Evolutionary conservation across 2,113 vertebrate species (phyloP).

Genomic region (Axis porcinus): DNA sequence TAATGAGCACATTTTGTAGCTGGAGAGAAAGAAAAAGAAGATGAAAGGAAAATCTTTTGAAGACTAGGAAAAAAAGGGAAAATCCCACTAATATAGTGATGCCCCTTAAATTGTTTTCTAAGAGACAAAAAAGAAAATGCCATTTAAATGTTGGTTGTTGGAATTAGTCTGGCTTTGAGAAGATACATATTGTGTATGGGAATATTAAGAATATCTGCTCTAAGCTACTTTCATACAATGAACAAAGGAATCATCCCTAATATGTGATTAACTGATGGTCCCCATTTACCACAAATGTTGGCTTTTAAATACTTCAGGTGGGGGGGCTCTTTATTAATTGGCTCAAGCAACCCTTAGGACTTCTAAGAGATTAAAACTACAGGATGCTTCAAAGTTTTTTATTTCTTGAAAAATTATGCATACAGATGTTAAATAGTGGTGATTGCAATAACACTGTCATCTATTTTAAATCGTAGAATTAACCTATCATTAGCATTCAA

Average conservation of each 20-base stretch:
- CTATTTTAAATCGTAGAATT: slow-evolving; percentile 14
- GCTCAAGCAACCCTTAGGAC: neutral
- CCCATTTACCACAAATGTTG: neutral
- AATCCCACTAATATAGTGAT: slow-evolving; percentile 11
- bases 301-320: slow-evolving; percentile 16
- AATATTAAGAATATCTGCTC: neutral
- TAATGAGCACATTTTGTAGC: slow-evolving; percentile 56
- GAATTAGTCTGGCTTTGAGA: slow-evolving; percentile 37
- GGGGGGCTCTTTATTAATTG: neutral
- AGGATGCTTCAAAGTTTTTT: neutral
- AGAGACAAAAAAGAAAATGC: neutral
- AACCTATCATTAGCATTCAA: neutral
- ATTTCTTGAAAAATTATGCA: slow-evolving; percentile 5
- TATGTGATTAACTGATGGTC: neutral
- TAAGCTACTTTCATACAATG: neutral
- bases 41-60: slow-evolving; percentile 61
- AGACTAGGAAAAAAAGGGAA: neutral
- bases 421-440: neutral
- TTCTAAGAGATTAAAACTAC: slow-evolving; percentile 20
- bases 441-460: neutral
- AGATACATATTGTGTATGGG: slow-evolving; percentile 41
- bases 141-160: slow-evolving; percentile 36
- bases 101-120: slow-evolving; percentile 42
- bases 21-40: slow-evolving; percentile 55
- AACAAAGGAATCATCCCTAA: slow-evolving; percentile 34